Evolutionary conservation across 2,113 vertebrate genomes (phyloP).

Genomic region (Acanthisitta chloris): DNA sequence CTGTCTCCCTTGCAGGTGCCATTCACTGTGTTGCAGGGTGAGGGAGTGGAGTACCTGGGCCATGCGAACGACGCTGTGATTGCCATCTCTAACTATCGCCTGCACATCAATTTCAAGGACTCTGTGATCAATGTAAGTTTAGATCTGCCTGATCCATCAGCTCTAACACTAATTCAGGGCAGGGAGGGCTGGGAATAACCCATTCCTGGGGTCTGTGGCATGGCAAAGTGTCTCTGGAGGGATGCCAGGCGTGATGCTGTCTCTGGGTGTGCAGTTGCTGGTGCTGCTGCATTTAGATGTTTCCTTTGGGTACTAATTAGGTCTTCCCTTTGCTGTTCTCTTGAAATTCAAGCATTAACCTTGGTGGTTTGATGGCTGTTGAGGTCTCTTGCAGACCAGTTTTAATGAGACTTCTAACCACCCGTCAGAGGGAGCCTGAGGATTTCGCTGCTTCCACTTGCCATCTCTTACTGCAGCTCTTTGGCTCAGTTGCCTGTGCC

Average conservation of each 20-base stretch:
- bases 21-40: conserved; percentile 94
- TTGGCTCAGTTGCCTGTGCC: background rate
- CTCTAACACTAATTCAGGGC: background rate
- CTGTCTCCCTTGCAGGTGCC: conserved; percentile 82
- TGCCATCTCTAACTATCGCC: conserved; percentile 97
- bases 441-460: background rate
- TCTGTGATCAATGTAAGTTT: conserved; percentile 94
- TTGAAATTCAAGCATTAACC: background rate
- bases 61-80: conserved; percentile 92
- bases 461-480: background rate
- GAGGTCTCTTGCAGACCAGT: background rate
- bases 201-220: background rate
- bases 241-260: background rate
- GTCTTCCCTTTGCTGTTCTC: background rate
- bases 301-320: background rate
- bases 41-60: conserved; percentile 96
- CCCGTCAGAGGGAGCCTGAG: background rate
- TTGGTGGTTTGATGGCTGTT: background rate
- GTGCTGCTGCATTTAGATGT: background rate
- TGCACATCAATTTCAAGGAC: conserved; percentile 98
- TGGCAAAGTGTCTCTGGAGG: background rate
- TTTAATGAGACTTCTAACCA: background rate
- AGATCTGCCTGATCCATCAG: background rate
- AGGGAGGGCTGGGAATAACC: background rate
- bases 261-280: background rate